Percentiles rank a stretch among this genome's conserved stretches.
Conservation (phyloP, 2,888 invertebrate genomes). For the Caenorhabditis doughertyi region DNA sequence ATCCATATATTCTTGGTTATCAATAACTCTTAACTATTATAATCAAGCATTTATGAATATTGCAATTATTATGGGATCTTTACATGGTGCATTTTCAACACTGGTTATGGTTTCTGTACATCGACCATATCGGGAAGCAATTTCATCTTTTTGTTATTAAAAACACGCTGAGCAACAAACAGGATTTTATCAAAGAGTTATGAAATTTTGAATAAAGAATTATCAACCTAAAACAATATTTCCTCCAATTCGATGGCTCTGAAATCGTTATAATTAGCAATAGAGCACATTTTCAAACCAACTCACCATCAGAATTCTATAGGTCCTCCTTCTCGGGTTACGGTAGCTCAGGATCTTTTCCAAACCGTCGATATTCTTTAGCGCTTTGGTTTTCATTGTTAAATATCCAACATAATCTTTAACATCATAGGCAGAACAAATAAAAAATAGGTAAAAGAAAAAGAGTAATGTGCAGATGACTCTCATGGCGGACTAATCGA, state of each 20-base stretch:
- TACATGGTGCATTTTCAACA: slow-evolving; percentile 18
- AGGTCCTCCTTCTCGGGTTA: too few relatives aligned
- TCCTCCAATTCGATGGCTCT: slow-evolving; percentile 1
- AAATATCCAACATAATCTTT: too few relatives aligned
- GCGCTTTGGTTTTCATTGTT: too few relatives aligned
- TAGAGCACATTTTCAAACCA: not conserved
- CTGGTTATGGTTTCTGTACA: slow-evolving; percentile 20
- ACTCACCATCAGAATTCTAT: not conserved
- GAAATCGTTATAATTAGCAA: too few relatives aligned
- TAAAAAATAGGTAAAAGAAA: too few relatives aligned
- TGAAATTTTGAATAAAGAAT: not conserved
- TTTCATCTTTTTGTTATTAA: not conserved
- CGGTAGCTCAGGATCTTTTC: too few relatives aligned
- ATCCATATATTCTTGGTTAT: not conserved
- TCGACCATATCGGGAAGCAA: slow-evolving; percentile 75
- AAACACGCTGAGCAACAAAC: not conserved
- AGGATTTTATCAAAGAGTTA: not conserved
- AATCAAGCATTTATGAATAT: slow-evolving; percentile 25
- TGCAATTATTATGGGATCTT: not conserved
- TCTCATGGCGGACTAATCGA: too few relatives aligned
- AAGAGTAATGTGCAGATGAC: too few relatives aligned
- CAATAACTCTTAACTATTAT: not conserved
- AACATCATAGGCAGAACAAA: too few relatives aligned
- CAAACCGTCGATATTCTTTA: too few relatives aligned
- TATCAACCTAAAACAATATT: not conserved